phyloP scores from a whole-genome alignment of 2,113 vertebrate species.

The Xiphophorus hellerii region DNA sequence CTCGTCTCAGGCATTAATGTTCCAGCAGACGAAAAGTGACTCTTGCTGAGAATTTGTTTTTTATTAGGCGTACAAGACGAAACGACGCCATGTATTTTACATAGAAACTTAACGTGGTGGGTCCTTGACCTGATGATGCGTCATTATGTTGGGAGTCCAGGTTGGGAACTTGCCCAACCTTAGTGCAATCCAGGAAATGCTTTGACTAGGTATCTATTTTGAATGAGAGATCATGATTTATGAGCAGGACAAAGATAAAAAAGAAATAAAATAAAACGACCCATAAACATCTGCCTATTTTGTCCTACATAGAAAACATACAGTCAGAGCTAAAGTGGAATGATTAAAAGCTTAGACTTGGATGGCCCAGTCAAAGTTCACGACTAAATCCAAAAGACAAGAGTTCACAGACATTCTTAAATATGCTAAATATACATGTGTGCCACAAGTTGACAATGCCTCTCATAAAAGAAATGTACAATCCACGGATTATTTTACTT shows the following conservation, averaged over 20 bases:
- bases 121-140: neutral
- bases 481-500: too few species aligned
- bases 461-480: too few species aligned
- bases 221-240: constrained; percentile 10
- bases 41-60: neutral
- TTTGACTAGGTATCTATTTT: neutral
- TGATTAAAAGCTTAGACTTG: too few species aligned
- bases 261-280: too few species aligned
- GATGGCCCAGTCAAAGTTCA: too few species aligned
- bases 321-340: too few species aligned
- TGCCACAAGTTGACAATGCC: too few species aligned
- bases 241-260: neutral
- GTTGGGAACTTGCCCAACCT: neutral
- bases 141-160: neutral
- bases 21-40: neutral
- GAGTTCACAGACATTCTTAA: too few species aligned
- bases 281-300: too few species aligned
- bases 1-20: constrained; percentile 31
- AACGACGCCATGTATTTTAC: neutral
- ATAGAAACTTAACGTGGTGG: neutral
- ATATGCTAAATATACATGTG: too few species aligned
- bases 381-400: too few species aligned
- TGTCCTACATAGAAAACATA: too few species aligned
- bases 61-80: neutral
- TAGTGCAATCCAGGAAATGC: neutral